These are phyloP conservation scores for Gymnoscelis rufifasciata DNA, from an alignment of 2,888 invertebrate genomes.

Conservation along the genomic window DNA sequence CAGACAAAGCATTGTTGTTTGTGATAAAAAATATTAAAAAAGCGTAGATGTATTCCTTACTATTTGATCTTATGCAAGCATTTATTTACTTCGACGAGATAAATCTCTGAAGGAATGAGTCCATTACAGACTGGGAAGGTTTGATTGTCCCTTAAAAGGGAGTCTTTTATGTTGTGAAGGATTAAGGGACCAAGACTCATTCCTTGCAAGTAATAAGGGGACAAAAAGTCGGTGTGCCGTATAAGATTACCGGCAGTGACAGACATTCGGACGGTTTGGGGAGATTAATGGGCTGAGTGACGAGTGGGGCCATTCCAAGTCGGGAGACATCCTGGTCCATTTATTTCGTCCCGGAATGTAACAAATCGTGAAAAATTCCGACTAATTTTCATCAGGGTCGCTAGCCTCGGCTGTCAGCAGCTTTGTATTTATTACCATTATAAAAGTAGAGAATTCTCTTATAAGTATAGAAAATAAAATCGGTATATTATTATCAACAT, in stretches of 20 bases:
- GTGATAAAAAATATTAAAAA: conserved; percentile 19
- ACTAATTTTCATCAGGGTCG: conserved; percentile 46
- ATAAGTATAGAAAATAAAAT: not conserved
- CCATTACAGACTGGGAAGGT: conserved; percentile 47
- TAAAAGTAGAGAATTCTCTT: not conserved
- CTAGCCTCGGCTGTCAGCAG: not conserved
- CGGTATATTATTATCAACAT: too few relatives aligned
- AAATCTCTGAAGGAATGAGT: conserved; percentile 32
- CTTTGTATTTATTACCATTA: not conserved
- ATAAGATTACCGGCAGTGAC: conserved; percentile 76
- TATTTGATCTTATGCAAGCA: conserved; percentile 23
- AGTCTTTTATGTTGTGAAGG: conserved; percentile 54
- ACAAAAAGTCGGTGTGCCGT: conserved; percentile 76
- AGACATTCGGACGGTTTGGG: conserved; percentile 68
- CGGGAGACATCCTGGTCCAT: conserved; percentile 54
- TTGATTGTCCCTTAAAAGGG: conserved; percentile 55
- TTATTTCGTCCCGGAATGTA: conserved; percentile 53
- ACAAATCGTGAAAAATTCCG: conserved; percentile 60
- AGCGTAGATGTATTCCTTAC: not conserved
- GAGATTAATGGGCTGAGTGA: conserved; percentile 77
- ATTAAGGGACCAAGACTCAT: conserved; percentile 64
- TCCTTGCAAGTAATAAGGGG: conserved; percentile 67
- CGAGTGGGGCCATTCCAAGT: conserved; percentile 61
- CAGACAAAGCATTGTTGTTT: conserved; percentile 34
- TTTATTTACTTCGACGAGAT: conserved; percentile 24